phyloP scores from a whole-genome alignment of 2,888 invertebrate genomes.

The Heteromyza rotundicornis region DNA sequence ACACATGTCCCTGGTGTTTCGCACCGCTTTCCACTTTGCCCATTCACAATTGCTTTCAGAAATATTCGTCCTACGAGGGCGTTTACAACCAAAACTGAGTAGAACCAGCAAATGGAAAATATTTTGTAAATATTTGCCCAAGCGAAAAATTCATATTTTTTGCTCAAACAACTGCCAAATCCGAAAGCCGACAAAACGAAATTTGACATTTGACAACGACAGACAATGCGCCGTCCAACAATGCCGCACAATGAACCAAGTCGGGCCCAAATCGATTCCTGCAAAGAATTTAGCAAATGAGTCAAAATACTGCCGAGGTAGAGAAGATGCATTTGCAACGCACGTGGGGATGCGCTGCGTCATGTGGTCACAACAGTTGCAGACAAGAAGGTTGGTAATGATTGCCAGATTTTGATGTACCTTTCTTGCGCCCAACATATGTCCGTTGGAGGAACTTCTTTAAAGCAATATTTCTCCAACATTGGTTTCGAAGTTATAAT shows the following conservation, averaged over 20 bases:
- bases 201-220: conserved; percentile 31
- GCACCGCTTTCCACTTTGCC: background rate
- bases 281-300: conserved; percentile 5
- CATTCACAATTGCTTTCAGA: background rate
- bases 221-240: conserved; percentile 30
- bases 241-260: conserved; percentile 31
- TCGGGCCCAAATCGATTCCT: no score
- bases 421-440: no score
- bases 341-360: background rate
- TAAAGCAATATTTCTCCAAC: no score
- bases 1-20: background rate
- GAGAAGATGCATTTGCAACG: conserved; percentile 34
- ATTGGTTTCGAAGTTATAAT: no score
- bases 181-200: conserved; percentile 20
- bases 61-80: conserved; percentile 30
- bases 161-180: conserved; percentile 7
- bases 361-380: conserved; percentile 10
- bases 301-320: conserved; percentile 26
- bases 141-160: conserved; percentile 26
- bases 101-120: no score
- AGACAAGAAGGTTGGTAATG: no score
- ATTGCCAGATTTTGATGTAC: no score
- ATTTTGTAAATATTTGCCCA: conserved; percentile 53
- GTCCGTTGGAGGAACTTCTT: no score
- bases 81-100: conserved; percentile 38